phyloP scores from a whole-genome alignment of 2,113 vertebrate species.

The Narcine bancroftii region DNA sequence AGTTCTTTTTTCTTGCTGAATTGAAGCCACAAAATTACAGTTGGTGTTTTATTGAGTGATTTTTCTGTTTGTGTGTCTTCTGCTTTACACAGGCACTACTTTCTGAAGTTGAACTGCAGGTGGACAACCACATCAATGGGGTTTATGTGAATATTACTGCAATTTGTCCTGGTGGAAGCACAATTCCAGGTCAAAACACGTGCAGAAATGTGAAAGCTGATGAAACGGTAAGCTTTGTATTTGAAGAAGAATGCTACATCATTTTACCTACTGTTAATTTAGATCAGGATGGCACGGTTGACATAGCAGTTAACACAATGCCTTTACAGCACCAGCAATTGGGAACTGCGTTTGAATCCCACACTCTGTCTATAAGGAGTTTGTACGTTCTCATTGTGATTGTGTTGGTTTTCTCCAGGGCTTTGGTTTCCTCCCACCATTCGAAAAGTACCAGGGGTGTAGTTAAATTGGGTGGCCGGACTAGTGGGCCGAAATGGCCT shows the following conservation, averaged over 20 bases:
- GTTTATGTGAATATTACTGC: slow-evolving; percentile 76
- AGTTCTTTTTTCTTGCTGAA: not conserved
- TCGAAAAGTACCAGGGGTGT: too few species aligned
- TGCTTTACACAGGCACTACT: slow-evolving; percentile 64
- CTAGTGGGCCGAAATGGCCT: too few species aligned
- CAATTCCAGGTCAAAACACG: slow-evolving; percentile 59
- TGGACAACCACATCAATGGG: slow-evolving; percentile 75
- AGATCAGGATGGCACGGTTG: not conserved
- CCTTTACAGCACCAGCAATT: too few species aligned
- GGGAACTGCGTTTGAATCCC: too few species aligned
- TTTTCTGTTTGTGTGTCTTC: slow-evolving; percentile 6
- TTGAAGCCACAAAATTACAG: slow-evolving; percentile 7
- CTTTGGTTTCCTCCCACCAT: too few species aligned
- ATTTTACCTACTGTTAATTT: not conserved
- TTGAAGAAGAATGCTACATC: not conserved
- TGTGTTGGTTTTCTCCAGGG: too few species aligned
- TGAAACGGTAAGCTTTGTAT: slow-evolving; percentile 71
- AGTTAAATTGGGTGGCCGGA: too few species aligned
- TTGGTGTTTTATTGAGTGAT: not conserved
- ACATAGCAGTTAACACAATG: too few species aligned
- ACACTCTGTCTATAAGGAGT: too few species aligned
- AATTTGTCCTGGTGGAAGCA: slow-evolving; percentile 77
- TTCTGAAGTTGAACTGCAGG: slow-evolving; percentile 80
- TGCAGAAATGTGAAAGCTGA: slow-evolving; percentile 74
- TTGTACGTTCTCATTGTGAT: too few species aligned